These are phyloP conservation scores for Anser brachyrhynchus DNA, from an alignment of 2,113 vertebrate genomes.

Conservation along the genomic window DNA sequence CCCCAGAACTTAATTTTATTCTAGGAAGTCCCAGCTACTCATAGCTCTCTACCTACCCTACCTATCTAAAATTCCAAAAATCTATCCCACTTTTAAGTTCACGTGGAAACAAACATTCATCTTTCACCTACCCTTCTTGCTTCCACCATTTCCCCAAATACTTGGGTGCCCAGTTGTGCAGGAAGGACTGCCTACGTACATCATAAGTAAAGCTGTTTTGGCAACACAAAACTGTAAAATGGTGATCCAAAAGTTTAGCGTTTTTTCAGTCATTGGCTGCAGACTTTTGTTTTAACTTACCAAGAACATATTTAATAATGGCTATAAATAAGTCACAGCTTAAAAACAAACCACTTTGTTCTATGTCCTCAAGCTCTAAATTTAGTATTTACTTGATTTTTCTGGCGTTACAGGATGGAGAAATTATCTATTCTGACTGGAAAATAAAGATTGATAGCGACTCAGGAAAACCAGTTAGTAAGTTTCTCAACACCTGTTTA, in stretches of 20 bases:
- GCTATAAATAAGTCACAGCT: neutral
- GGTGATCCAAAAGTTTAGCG: neutral
- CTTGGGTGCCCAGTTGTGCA: neutral
- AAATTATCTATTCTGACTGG: conserved; percentile 85
- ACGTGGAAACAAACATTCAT: neutral
- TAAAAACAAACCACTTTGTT: neutral
- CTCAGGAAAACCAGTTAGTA: conserved; percentile 76
- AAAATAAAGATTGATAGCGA: conserved; percentile 78
- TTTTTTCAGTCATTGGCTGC: neutral
- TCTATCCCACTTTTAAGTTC: neutral
- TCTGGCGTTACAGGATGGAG: conserved; percentile 80
- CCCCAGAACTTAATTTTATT: neutral
- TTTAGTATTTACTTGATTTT: neutral
- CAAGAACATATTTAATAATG: neutral
- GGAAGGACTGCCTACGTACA: neutral
- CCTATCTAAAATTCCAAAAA: neutral
- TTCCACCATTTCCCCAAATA: neutral
- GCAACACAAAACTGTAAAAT: neutral
- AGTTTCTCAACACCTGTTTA: conserved; percentile 41
- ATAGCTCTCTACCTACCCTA: neutral
- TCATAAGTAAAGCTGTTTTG: neutral
- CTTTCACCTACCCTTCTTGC: neutral
- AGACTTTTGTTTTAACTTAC: neutral
- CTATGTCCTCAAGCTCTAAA: neutral
- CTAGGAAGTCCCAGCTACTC: neutral